phyloP scores from a whole-genome alignment of 1,140 invertebrate genomes.

The Heliothis virescens region DNA sequence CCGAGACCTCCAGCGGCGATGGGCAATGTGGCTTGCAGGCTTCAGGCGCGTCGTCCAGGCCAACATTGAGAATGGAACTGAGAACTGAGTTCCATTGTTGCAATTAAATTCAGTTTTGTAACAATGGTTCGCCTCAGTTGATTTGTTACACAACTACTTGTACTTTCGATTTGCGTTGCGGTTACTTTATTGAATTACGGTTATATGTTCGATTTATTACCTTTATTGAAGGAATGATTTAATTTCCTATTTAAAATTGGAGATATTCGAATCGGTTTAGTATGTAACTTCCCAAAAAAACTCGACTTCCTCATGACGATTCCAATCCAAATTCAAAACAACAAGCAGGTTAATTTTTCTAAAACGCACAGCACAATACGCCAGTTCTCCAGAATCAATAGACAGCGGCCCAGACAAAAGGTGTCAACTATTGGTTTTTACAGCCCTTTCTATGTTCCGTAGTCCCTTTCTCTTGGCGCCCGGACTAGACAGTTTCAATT shows the following conservation, averaged over 20 bases:
- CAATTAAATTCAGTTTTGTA: slow-evolving; percentile 4
- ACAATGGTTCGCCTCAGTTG: background rate
- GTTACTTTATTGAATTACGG: background rate
- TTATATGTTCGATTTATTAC: no score
- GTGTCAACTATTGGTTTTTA: slow-evolving; percentile 35
- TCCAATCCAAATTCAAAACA: slow-evolving; percentile 22
- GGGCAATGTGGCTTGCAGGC: no score
- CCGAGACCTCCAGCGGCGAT: no score
- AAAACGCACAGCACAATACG: slow-evolving; percentile 25
- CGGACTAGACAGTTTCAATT: slow-evolving; percentile 22
- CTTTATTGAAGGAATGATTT: no score
- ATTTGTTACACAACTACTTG: background rate
- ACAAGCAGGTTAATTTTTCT: slow-evolving; percentile 22
- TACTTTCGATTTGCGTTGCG: background rate
- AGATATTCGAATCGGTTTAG: no score
- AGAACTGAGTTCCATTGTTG: no score
- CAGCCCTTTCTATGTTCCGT: slow-evolving; percentile 25
- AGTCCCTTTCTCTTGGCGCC: slow-evolving; percentile 3
- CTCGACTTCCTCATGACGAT: background rate
- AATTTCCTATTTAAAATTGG: no score
- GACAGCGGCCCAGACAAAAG: slow-evolving; percentile 22
- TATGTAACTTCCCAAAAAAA: no score
- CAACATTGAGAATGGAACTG: no score
- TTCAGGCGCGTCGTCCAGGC: no score
- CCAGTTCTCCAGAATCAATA: slow-evolving; percentile 28